These are phyloP conservation scores for Zhuqinia jingwanae DNA, from an alignment of 2,888 invertebrate genomes.

Conservation along the genomic window DNA sequence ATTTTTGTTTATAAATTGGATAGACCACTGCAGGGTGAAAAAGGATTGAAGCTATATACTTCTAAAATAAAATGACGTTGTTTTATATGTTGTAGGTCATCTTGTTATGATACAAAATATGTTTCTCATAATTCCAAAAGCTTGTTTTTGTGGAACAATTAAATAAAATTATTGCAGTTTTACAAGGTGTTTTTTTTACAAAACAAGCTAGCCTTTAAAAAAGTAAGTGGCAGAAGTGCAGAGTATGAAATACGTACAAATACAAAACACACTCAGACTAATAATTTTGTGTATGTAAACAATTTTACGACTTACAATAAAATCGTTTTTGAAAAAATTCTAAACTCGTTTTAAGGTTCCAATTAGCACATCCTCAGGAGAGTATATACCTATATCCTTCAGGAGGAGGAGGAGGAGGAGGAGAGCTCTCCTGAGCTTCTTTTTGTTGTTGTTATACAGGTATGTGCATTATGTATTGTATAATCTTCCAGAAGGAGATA, in stretches of 20 bases:
- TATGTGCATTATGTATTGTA: too few relatives aligned
- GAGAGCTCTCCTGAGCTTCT: too few relatives aligned
- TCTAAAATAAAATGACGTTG: too few relatives aligned
- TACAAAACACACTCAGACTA: background rate
- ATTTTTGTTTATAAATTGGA: too few relatives aligned
- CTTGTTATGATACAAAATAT: background rate
- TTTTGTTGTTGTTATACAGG: too few relatives aligned
- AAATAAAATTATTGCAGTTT: background rate
- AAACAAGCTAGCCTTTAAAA: too few relatives aligned
- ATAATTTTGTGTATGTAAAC: constrained; percentile 9
- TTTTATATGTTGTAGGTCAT: background rate
- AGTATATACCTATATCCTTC: background rate
- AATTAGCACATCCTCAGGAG: background rate
- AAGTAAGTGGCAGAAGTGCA: too few relatives aligned
- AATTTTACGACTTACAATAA: constrained; percentile 27
- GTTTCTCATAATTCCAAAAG: background rate
- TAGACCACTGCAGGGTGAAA: too few relatives aligned
- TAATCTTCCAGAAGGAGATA: too few relatives aligned
- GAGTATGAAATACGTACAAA: too few relatives aligned
- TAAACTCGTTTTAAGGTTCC: constrained; percentile 25
- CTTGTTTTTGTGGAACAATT: constrained; percentile 5
- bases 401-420: too few relatives aligned
- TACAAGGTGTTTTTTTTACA: constrained; percentile 2
- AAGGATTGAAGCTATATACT: too few relatives aligned
- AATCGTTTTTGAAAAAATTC: background rate